Evolutionary conservation across 2,113 vertebrate species (phyloP), one percentile per base, ranked within the genome.

Genomic region (Egretta garzetta): DNA sequence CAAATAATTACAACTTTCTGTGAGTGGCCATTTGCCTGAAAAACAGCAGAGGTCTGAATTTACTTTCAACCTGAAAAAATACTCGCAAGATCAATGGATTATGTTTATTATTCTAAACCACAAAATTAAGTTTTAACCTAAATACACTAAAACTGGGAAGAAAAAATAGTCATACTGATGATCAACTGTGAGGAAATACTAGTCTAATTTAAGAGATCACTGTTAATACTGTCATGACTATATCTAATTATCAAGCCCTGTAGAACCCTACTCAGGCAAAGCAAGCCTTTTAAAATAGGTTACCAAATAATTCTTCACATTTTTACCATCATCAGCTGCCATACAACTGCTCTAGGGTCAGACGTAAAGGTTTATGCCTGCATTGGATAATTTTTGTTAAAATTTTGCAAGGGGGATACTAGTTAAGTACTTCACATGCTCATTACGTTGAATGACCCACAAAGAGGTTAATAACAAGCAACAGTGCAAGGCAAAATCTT

Each of bases 51-150:
- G 37, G 15, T 56, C 30, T 37, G 20, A 60, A 59, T 84, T 72
- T 80, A 49, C 73, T 77, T 91, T 81, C 74, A 94, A 52, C 14
- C 53, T 33, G 17, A 73, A 86, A 90, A 60, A 68, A 58, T 37
- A 41, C 4, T 39, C 28, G 1, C 9, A 64, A 23, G 13, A 87
- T 33, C 27, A 95, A 50, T 26, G 28, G 37, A 90, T 62, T 71
- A 79, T 8, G n/a, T 33, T 37, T 66, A 82, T 73, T 77, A 79
- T 27, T 70, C 45, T 76, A 73, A 66, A 94, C 12, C 26, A 80
- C 28, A 86, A 27, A 84, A 66, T 49, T 76, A 37, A 63, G 13
- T 28, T 76, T 37, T 77, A 88, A 74, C 9, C 32, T 49, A 45
- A 90, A 92, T 33, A 82, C 13, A 82, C 16, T 47, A 33, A 80